Evolutionary conservation across 2,113 vertebrate genomes (phyloP).

Genomic region (Corythaeola cristata): DNA sequence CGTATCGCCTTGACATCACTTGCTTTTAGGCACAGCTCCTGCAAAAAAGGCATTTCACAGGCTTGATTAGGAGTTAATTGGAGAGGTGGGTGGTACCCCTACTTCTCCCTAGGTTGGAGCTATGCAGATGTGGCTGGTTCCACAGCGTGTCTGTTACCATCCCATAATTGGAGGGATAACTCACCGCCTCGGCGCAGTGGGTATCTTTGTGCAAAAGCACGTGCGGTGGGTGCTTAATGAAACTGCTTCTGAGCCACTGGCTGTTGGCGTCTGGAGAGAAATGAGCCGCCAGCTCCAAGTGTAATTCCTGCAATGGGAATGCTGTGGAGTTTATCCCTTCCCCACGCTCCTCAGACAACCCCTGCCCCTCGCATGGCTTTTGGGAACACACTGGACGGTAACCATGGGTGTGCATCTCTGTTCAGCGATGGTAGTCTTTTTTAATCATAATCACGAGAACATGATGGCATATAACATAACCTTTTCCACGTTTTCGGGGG

Average conservation of each 20-base stretch:
- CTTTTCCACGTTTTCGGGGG: neutral
- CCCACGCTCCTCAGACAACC: neutral
- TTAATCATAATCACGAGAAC: too few relatives aligned
- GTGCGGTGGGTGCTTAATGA: neutral
- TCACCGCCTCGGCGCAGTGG: rapidly evolving
- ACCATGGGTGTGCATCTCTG: neutral
- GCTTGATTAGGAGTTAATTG: neutral
- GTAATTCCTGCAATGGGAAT: neutral
- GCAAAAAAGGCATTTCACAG: neutral
- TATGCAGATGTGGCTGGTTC: neutral
- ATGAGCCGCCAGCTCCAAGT: rapidly evolving
- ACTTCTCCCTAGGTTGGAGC: neutral
- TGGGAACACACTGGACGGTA: neutral
- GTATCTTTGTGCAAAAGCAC: neutral
- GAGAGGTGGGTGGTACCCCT: neutral
- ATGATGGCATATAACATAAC: neutral
- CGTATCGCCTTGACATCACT: rapidly evolving
- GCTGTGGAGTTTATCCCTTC: neutral
- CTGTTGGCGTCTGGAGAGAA: neutral
- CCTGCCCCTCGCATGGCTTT: neutral
- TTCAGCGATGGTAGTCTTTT: neutral
- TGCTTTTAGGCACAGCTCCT: neutral
- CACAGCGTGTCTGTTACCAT: neutral
- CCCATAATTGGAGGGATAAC: neutral
- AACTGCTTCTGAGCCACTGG: neutral